Evolutionary conservation across 2,797 vertebrate species (phyloP).

Genomic region (Champsocephalus gunnari): DNA sequence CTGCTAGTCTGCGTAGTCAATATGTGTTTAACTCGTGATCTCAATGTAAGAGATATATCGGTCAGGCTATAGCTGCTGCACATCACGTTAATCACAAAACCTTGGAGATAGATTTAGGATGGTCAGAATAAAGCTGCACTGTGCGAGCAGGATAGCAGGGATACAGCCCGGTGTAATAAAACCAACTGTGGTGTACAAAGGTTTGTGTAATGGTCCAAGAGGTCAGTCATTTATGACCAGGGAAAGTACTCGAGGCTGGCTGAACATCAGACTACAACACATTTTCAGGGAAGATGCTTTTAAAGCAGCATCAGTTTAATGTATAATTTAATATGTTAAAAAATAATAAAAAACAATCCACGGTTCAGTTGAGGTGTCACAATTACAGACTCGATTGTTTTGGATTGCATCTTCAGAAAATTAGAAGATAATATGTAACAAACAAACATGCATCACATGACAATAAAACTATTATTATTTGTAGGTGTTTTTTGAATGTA

Average conservation of each 20-base stretch:
- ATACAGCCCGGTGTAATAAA: not conserved
- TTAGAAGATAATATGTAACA: not conserved
- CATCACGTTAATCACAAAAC: not conserved
- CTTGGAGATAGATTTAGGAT: slow-evolving; percentile 7
- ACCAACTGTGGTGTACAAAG: slow-evolving; percentile 1
- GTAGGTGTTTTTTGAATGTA: no score
- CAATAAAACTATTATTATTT: not conserved
- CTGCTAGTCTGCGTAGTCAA: not conserved
- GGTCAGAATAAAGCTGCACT: not conserved
- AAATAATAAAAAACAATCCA: not conserved
- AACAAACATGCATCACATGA: not conserved
- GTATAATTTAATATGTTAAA: not conserved
- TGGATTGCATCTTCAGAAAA: not conserved
- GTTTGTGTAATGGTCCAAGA: slow-evolving; percentile 9
- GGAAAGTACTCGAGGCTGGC: not conserved
- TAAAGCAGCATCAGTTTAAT: not conserved
- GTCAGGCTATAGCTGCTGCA: not conserved
- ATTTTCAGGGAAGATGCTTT: not conserved
- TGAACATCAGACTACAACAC: slow-evolving; percentile 4
- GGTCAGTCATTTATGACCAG: slow-evolving; percentile 10
- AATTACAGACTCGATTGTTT: not conserved
- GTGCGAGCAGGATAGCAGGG: not conserved
- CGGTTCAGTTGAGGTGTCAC: not conserved
- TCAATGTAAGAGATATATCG: not conserved
- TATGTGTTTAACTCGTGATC: not conserved